phyloP scores from a whole-genome alignment of 1,140 invertebrate genomes.

The Polyergus mexicanus region DNA sequence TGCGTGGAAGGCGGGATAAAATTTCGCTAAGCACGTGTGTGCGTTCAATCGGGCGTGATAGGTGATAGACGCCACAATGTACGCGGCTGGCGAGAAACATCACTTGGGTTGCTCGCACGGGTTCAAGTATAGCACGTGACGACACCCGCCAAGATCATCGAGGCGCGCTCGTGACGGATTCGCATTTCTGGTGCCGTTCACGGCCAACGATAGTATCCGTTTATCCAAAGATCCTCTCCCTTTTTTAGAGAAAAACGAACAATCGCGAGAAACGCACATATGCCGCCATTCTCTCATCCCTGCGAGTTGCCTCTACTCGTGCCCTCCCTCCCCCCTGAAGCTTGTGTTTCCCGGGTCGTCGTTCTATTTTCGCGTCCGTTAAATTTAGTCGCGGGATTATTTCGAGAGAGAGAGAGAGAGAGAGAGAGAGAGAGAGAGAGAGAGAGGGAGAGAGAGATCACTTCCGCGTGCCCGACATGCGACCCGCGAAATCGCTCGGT shows the following conservation, averaged over 20 bases:
- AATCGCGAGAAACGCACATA: no score
- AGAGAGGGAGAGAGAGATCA: conserved; percentile 17
- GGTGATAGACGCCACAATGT: conserved; percentile 18
- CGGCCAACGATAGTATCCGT: no score
- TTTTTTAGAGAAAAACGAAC: background rate
- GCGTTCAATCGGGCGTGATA: background rate
- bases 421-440: no score
- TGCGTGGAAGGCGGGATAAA: background rate
- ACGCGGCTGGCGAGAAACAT: conserved; percentile 35
- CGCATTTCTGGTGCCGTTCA: conserved; percentile 19
- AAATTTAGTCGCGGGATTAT: conserved; percentile 52
- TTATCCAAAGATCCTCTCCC: background rate
- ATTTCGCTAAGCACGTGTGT: conserved; percentile 53
- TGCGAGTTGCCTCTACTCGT: no score
- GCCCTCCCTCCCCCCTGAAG: no score
- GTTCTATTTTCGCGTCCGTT: conserved; percentile 39
- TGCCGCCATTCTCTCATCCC: no score
- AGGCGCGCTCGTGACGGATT: conserved; percentile 43
- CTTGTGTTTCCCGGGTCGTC: no score
- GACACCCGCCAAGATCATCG: conserved; percentile 56
- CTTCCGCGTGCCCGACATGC: conserved; percentile 48
- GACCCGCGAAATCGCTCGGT: background rate
- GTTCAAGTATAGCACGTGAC: conserved; percentile 69
- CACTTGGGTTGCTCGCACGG: conserved; percentile 18
- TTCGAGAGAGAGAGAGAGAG: background rate